These are phyloP conservation scores for Pluvianellus socialis DNA, from an alignment of 2,113 vertebrate genomes.

Conservation along the genomic window DNA sequence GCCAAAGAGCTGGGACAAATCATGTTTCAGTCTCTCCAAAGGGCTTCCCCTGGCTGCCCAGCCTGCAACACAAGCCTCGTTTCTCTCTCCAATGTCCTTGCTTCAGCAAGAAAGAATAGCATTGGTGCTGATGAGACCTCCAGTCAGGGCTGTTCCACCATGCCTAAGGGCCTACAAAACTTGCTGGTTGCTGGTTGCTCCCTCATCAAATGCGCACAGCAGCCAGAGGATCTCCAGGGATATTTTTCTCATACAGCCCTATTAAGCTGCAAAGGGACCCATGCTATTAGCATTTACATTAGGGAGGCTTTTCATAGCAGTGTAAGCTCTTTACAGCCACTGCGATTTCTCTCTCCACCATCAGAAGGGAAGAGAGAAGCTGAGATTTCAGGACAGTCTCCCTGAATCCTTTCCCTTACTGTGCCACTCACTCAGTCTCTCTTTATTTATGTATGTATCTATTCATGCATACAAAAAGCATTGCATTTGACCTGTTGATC, in stretches of 20 bases:
- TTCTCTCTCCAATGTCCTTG: not conserved
- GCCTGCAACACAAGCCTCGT: not conserved
- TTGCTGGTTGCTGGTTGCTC: not conserved
- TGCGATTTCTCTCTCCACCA: not conserved
- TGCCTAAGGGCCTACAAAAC: not conserved
- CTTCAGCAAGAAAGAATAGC: not conserved
- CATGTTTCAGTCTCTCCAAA: not conserved
- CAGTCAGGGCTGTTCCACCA: not conserved
- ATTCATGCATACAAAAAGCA: not conserved
- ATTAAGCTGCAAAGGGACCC: not conserved
- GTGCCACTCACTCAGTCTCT: not conserved
- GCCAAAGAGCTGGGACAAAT: not conserved
- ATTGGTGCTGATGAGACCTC: not conserved
- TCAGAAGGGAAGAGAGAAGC: not conserved
- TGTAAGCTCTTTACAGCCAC: not conserved
- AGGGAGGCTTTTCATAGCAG: not conserved
- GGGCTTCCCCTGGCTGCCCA: not conserved
- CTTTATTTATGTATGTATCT: accelerated
- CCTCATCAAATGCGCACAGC: not conserved
- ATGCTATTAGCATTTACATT: accelerated
- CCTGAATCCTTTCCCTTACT: not conserved
- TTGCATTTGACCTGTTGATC: not conserved
- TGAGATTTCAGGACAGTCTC: not conserved
- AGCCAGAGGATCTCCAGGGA: not conserved
- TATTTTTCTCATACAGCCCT: not conserved